phyloP scores from a whole-genome alignment of 2,888 invertebrate genomes.

The Teinopalpus imperialis region DNA sequence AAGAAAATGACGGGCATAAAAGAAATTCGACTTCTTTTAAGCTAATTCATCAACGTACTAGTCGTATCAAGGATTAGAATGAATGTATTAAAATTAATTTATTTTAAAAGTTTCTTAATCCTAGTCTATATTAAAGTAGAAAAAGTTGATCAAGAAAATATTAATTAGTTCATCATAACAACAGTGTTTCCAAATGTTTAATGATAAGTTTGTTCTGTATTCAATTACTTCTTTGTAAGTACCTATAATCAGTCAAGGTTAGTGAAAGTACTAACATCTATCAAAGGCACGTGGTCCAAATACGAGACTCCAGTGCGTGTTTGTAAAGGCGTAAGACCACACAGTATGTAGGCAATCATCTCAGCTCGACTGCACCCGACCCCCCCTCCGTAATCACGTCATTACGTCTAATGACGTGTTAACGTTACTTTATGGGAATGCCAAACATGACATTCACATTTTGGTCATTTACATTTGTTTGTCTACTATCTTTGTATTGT shows the following conservation, averaged over 20 bases:
- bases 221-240: constrained; percentile 10
- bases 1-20: too few relatives aligned
- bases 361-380: constrained; percentile 65
- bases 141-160: too few relatives aligned
- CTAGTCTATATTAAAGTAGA: too few relatives aligned
- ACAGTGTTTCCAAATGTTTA: background rate
- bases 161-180: too few relatives aligned
- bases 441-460: constrained; percentile 82
- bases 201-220: constrained; percentile 7
- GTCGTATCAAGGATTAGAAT: too few relatives aligned
- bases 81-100: too few relatives aligned
- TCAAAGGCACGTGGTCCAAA: constrained; percentile 56
- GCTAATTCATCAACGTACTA: too few relatives aligned
- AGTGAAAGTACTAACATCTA: constrained; percentile 38
- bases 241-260: constrained; percentile 30
- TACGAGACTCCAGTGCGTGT: constrained; percentile 54
- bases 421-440: constrained; percentile 82
- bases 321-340: constrained; percentile 72
- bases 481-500: constrained; percentile 75
- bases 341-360: constrained; percentile 73
- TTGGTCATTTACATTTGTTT: constrained; percentile 82
- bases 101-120: too few relatives aligned
- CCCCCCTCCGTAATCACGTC: constrained; percentile 76
- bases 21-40: too few relatives aligned
- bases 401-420: constrained; percentile 82